Percentiles rank a stretch among this genome's conserved stretches.
Conservation (phyloP, 2,113 vertebrate species). For the Microcebus tavaratra region DNA sequence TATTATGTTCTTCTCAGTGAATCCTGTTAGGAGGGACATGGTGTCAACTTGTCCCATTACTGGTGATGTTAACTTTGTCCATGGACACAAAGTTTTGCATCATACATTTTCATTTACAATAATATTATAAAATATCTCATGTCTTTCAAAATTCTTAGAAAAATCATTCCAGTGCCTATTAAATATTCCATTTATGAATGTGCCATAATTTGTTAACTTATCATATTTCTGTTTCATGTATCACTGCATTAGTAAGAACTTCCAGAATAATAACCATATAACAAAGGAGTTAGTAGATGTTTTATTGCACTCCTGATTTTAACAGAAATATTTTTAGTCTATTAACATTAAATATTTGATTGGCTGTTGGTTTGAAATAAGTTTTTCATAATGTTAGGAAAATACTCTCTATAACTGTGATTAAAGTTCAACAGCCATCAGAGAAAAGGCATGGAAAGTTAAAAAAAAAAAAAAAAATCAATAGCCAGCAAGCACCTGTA, state of each 20-base stretch:
- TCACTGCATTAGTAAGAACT: background rate
- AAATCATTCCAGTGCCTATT: background rate
- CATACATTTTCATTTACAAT: background rate
- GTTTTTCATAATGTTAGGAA: background rate
- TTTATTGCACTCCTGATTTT: background rate
- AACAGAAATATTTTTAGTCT: background rate
- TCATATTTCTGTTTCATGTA: background rate
- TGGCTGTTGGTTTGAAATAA: background rate
- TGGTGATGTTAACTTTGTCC: background rate
- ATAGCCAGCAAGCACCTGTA: too few relatives aligned
- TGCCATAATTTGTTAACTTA: conserved; percentile 1
- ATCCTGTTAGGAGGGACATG: background rate
- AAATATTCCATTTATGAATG: background rate
- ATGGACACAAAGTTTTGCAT: background rate
- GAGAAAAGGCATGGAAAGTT: background rate
- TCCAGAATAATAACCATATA: background rate
- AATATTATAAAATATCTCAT: background rate
- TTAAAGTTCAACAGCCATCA: background rate
- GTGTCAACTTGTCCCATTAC: background rate
- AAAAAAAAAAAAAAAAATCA: too few relatives aligned
- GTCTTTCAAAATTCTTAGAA: conserved; percentile 17
- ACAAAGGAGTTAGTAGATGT: background rate
- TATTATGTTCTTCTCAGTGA: background rate
- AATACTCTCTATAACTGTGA: background rate
- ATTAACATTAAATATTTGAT: background rate